These are phyloP conservation scores for Catalaphyllia jardinei DNA, from an alignment of 64 coral and sea anemone genomes.

Conservation along the genomic window DNA sequence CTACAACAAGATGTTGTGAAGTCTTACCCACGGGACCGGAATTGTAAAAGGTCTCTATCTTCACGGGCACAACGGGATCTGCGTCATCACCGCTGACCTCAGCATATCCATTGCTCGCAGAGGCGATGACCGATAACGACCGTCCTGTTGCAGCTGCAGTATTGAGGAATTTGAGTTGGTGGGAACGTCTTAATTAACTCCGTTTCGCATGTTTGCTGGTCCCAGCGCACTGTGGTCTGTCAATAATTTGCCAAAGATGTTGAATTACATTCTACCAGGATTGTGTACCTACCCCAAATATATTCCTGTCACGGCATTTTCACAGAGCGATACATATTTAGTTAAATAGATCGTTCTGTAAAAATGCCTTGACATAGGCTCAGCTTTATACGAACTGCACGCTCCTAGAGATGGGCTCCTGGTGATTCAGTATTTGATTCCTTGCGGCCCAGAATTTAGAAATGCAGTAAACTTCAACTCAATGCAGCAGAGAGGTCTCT, in stretches of 20 bases:
- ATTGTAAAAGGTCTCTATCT: neutral
- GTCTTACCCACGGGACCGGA: neutral
- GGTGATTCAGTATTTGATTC: neutral
- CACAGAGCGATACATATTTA: too few species aligned
- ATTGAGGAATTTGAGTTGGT: conserved; percentile 20
- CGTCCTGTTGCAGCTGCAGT: conserved; percentile 59
- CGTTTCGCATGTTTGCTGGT: neutral
- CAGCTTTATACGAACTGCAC: too few species aligned
- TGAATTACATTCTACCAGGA: neutral
- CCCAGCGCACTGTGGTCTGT: conserved; percentile 43
- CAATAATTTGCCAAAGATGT: neutral
- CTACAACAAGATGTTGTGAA: neutral
- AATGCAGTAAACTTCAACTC: too few species aligned
- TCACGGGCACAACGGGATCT: neutral
- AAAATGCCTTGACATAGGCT: too few species aligned
- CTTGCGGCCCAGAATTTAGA: too few species aligned
- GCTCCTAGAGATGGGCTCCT: too few species aligned
- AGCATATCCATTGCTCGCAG: conserved; percentile 69
- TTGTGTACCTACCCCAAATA: too few species aligned
- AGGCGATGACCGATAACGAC: conserved; percentile 22
- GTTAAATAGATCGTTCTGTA: too few species aligned
- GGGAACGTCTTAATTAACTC: conserved; percentile 46
- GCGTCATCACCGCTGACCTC: neutral
- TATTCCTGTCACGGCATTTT: too few species aligned
- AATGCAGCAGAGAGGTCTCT: too few species aligned